These are phyloP conservation scores for Tubulanus polymorphus DNA, from an alignment of 2,888 invertebrate species.

Conservation along the genomic window DNA sequence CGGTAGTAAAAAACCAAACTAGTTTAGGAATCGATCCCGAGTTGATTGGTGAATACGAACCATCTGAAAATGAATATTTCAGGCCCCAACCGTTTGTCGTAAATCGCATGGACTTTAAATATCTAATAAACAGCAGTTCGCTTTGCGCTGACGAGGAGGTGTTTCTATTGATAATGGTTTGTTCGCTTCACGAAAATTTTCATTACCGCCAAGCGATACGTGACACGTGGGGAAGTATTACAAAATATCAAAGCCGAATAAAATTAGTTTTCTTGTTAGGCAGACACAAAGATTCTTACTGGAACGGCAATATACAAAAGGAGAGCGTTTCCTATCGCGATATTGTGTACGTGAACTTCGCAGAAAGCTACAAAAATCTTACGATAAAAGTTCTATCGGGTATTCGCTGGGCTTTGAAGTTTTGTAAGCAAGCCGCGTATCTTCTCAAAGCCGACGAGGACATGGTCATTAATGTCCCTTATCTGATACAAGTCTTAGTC, in stretches of 20 bases:
- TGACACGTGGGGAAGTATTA: background rate
- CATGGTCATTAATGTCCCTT: conserved; percentile 1
- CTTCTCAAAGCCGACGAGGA: background rate
- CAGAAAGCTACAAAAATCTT: background rate
- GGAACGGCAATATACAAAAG: background rate
- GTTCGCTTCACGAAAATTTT: background rate
- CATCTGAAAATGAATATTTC: background rate
- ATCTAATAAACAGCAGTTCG: background rate
- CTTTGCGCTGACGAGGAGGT: background rate
- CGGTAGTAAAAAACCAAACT: no score
- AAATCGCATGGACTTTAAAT: background rate
- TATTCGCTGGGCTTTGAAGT: background rate
- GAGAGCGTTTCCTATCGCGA: background rate
- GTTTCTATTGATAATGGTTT: background rate
- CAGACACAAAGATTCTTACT: background rate
- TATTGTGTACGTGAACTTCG: background rate
- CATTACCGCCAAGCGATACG: background rate
- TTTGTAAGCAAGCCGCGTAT: background rate
- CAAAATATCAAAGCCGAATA: background rate
- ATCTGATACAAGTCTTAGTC: background rate
- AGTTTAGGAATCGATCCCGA: no score
- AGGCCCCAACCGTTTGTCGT: background rate
- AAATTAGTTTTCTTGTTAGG: background rate
- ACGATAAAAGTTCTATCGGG: conserved; percentile 1
- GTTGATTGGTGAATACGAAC: no score